A percentile compares a stretch with the other conserved stretches of the same genome.
Conservation (phyloP, 2,797 vertebrate genomes). For the Neosalanx taihuensis region DNA sequence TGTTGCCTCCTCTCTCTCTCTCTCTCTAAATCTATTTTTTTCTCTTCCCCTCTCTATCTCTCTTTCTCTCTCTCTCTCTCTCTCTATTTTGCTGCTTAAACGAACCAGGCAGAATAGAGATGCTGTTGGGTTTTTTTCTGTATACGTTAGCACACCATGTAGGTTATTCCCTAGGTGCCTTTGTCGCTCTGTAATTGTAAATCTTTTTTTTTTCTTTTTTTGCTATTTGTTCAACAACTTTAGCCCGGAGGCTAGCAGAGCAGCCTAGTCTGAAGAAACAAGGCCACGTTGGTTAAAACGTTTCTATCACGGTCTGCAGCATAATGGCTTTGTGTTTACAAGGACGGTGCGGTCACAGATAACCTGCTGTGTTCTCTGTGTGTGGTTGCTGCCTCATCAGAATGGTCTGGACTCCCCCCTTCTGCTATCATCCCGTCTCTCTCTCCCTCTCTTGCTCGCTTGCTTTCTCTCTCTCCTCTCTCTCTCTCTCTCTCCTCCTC, state of each 20-base stretch:
- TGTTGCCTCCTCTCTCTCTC: background rate
- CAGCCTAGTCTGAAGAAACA: slow-evolving; percentile 34
- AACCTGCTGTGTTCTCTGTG: slow-evolving; percentile 46
- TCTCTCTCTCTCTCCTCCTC: background rate
- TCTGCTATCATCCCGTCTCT: background rate
- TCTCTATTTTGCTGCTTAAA: background rate
- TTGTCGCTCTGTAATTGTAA: slow-evolving; percentile 31
- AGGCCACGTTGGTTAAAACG: slow-evolving; percentile 60
- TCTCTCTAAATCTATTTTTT: background rate
- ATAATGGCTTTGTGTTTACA: slow-evolving; percentile 62
- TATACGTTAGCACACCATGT: slow-evolving; percentile 38
- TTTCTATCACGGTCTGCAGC: slow-evolving; percentile 58
- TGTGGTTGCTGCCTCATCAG: slow-evolving; percentile 51
- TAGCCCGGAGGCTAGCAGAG: slow-evolving; percentile 49
- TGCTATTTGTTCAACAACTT: slow-evolving; percentile 41
- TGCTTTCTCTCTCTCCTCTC: background rate
- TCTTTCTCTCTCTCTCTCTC: background rate
- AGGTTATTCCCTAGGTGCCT: slow-evolving; percentile 29
- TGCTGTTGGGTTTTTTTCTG: background rate
- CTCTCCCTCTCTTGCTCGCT: background rate
- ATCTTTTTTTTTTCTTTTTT: slow-evolving; percentile 9
- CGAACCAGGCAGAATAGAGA: background rate
- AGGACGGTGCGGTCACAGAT: slow-evolving; percentile 58
- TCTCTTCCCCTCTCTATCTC: background rate
- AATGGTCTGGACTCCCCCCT: slow-evolving; percentile 20